phyloP scores from a whole-genome alignment of 2,888 invertebrate species.

The Corythucha ciliata region DNA sequence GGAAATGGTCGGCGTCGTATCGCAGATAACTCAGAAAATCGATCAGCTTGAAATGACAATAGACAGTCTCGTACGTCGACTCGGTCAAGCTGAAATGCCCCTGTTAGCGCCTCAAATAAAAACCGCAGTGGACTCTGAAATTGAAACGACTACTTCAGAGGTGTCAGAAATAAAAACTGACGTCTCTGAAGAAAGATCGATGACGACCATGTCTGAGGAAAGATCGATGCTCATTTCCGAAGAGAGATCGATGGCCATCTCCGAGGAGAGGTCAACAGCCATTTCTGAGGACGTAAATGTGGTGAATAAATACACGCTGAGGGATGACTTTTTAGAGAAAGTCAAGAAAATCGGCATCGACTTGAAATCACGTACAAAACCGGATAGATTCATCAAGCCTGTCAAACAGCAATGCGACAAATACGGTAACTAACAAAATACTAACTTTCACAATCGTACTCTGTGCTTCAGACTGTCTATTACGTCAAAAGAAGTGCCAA shows the following conservation, averaged over 20 bases:
- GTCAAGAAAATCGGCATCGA: constrained; percentile 22
- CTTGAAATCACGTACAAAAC: constrained; percentile 10
- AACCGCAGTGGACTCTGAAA: not conserved
- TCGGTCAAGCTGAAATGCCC: too few species aligned
- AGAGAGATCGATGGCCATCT: not conserved
- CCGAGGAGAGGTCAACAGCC: not conserved
- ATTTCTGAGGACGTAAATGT: too few species aligned
- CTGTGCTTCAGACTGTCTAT: too few species aligned
- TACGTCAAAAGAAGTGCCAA: too few species aligned
- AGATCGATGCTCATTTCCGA: not conserved
- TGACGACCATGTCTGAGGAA: not conserved
- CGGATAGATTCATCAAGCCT: constrained; percentile 17
- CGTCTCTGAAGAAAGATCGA: not conserved
- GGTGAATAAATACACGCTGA: not conserved
- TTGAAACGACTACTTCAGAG: constrained; percentile 7
- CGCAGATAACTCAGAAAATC: constrained; percentile 29
- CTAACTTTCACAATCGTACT: too few species aligned
- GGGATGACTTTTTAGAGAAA: constrained; percentile 22
- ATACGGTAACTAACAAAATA: too few species aligned
- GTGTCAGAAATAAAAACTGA: constrained; percentile 19
- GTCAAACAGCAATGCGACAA: constrained; percentile 22
- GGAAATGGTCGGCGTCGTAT: constrained; percentile 26
- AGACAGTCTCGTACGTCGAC: constrained; percentile 24
- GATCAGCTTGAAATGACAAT: constrained; percentile 27
- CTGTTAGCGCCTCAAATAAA: constrained; percentile 7